A percentile compares a stretch with the other conserved stretches of the same genome.
These are phyloP conservation scores for Aquatica leii DNA, from an alignment of 2,888 invertebrate species.

Conservation along the genomic window DNA sequence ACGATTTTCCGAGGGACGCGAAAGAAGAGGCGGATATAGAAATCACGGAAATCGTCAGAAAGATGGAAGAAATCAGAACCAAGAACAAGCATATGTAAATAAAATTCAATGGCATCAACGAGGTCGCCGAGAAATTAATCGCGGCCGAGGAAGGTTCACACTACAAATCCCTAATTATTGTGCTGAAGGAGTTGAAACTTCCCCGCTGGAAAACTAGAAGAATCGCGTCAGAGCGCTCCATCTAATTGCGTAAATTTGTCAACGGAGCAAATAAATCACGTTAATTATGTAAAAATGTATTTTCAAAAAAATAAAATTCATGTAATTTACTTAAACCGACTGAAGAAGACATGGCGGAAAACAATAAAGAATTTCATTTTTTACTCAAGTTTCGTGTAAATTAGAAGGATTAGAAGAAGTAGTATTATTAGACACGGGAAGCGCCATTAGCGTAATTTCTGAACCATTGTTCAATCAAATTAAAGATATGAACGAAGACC, in stretches of 20 bases:
- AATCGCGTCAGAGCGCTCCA: constrained; percentile 4
- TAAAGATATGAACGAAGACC: background rate
- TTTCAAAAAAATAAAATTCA: background rate
- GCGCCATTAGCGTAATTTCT: background rate
- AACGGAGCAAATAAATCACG: background rate
- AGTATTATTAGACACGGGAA: background rate
- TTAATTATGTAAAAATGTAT: constrained; percentile 1
- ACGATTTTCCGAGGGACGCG: background rate
- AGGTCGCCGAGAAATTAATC: no score
- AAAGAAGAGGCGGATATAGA: no score
- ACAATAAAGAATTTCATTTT: no score
- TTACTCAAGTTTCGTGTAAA: background rate
- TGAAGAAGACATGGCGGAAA: background rate
- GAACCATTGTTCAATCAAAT: background rate
- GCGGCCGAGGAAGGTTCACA: background rate
- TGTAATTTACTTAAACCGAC: background rate
- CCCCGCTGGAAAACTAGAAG: constrained; percentile 2
- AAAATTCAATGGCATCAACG: no score
- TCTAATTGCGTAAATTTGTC: background rate
- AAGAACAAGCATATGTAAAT: no score
- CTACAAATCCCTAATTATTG: background rate
- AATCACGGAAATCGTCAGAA: no score
- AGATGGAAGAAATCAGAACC: background rate
- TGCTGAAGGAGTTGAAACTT: no score
- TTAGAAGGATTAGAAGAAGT: background rate